A percentile compares a stretch with the other conserved stretches of the same genome.
Conservation (phyloP, 2,888 invertebrate species). For the Trachelus troglodyta region DNA sequence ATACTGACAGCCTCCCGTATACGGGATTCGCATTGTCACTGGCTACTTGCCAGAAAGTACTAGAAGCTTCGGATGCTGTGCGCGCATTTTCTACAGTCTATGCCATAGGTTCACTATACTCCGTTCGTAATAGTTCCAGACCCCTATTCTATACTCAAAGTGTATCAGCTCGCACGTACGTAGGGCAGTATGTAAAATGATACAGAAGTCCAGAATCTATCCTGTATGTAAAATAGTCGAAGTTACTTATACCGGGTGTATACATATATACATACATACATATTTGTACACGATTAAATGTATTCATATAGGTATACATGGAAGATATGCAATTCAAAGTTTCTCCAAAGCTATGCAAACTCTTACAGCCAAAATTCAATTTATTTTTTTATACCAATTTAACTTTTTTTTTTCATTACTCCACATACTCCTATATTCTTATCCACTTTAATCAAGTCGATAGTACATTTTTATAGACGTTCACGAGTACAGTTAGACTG, state of each 20-base stretch:
- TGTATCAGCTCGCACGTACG: background rate
- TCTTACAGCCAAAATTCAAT: background rate
- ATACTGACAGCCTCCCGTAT: slow-evolving; percentile 36
- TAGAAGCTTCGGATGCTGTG: background rate
- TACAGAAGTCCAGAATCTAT: background rate
- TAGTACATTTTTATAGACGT: background rate
- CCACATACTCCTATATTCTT: background rate
- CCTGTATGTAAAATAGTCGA: background rate
- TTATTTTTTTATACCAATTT: slow-evolving; percentile 18
- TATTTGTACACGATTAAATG: background rate
- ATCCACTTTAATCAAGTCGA: too few relatives aligned
- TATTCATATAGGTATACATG: background rate
- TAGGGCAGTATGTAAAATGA: background rate
- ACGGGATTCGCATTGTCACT: slow-evolving; percentile 42
- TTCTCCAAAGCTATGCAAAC: background rate
- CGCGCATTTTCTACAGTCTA: background rate
- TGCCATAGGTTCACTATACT: background rate
- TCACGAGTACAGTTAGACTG: background rate
- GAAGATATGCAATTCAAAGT: background rate
- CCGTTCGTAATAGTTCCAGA: background rate
- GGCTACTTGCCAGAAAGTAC: slow-evolving; percentile 40
- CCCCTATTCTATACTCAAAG: background rate
- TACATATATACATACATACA: too few relatives aligned
- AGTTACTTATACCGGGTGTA: background rate
- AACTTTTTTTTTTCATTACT: slow-evolving; percentile 23